Evolutionary conservation across 2,113 vertebrate species (phyloP), one percentile per base, ranked within the genome.

Genomic region (Triplophysa rosa): DNA sequence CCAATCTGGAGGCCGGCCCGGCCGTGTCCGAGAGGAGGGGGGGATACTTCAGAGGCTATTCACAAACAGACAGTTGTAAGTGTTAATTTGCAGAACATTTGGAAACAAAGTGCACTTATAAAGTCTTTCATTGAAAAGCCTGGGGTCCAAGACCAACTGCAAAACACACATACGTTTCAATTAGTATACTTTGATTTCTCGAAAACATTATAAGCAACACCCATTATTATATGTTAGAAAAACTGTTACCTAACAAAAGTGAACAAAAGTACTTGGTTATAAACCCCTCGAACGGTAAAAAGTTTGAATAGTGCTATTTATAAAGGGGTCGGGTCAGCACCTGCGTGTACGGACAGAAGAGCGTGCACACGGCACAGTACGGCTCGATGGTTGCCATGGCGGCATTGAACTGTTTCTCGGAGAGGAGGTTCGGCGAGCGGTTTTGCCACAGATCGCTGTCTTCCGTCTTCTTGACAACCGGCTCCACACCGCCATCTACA

Each of bases 331-430:
- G 10, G 45, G 21, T 17, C 54, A 21, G 1, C 86, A 93, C 92
- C 92, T 90, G 89, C 10, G 73, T 81, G 85, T 94, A 98, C 0
- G 96, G 95, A 83, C 94, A 96, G 86, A 99, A 99, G 56, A 99
- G 93, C 2, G 93, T 94, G 40, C 98, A 99, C 83, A 99, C 84
- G 49, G 98, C 96, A 33, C 98, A 99, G 90, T 95, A 91, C 0
- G 98, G 98, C 82, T 96, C 91, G 0, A 94, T 90, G 3, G 90
- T 91, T 0, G 96, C 94, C 11, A 96, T 95, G 0, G 93, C 93
- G 0, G 93, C 92, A 0, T 99, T 99, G 89, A 96, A 96, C 77
- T 92, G 94, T n/a, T 95, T 93, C 87, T 99, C 97, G 0, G 95
- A 92, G 83, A 92, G 83, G 84, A 98, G 98, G 90, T 95, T 95